phyloP scores from a whole-genome alignment of 2,113 vertebrate genomes.

The Marmota flaviventris region DNA sequence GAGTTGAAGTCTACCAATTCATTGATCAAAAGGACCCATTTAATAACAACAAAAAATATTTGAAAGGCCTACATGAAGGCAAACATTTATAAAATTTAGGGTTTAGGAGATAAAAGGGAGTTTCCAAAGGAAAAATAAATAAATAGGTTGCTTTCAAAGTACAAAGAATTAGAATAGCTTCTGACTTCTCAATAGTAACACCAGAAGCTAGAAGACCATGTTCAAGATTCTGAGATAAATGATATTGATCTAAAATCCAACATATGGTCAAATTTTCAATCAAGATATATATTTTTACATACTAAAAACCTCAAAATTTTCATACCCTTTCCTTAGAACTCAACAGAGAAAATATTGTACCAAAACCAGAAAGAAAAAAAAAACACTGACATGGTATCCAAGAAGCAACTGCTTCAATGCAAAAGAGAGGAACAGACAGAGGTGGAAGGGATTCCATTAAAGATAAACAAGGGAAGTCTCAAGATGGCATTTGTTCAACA shows the following conservation, averaged over 20 bases:
- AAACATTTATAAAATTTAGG: slow-evolving; percentile 12
- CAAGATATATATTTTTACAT: background rate
- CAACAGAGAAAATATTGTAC: background rate
- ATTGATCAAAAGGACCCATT: background rate
- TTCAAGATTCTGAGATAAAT: background rate
- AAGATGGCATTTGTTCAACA: background rate
- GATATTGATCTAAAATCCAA: background rate
- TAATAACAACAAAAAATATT: background rate
- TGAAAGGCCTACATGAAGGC: background rate
- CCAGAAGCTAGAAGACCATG: background rate
- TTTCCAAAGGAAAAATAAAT: background rate
- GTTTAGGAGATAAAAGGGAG: background rate
- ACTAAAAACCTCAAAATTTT: background rate
- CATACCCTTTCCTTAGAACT: background rate
- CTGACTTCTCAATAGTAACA: background rate
- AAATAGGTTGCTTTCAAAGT: background rate
- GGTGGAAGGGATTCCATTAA: background rate
- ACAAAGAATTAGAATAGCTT: background rate
- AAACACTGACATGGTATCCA: background rate
- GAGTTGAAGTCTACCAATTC: background rate
- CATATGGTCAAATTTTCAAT: background rate
- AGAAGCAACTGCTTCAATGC: background rate
- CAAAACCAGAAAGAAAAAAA: background rate
- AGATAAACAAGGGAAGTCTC: background rate
- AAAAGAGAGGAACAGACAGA: background rate